Base-by-base conservation (phyloP, 2,888 invertebrate genomes). In the Lepidocyrtoides sp. region DNA sequence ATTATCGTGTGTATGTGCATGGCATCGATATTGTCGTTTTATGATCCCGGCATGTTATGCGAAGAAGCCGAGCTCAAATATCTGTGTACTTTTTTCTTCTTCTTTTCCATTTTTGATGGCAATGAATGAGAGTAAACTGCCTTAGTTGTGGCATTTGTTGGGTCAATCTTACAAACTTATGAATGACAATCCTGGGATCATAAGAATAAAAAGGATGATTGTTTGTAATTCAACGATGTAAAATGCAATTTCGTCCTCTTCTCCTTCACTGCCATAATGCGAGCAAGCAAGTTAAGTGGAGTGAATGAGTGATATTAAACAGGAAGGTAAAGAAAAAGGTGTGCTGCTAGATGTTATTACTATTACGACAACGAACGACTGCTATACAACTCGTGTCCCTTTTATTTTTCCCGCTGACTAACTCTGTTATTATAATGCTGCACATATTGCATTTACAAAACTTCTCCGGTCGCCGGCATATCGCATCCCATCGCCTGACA, bases 401-500 rank as follows among this genome's bases (percentile, higher is more conserved):
- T 77, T 69, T 77, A 17, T 72, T 72, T 48, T 63, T 84, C 41
- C 23, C 17, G 48, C 29, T 72, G 32, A 44, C 66, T 48, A 26
- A 36, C 36, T 36, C 36, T 36, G 36, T 36, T 36, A 26, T 32
- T 60, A 14, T 60, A 60, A 20, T 60, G 20, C 20, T 14, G 66
- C 77, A 51, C 77, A 51, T 29, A 77, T 77, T 51, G 54, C 77
- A 54, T 54, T 51, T 17, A 77, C 48, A 48, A 51, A 77, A 77
- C 63, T 44, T 48, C 51, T 69, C 36, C 48, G 32, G 81, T 79
- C 32, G 79, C 32, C 41, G 54, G 32, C 81, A 81, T 57, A 57
- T 81, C 60, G 81, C 81, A 60, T 81, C 81, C 89, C 82, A 91
- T 91, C 77, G 88, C 91, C 91, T 91, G 91, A 91, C 89, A 91